A percentile compares a stretch with the other conserved stretches of the same genome.
Evolutionary conservation across 2,113 vertebrate genomes (phyloP).

Genomic region (human (Homo sapiens)): DNA sequence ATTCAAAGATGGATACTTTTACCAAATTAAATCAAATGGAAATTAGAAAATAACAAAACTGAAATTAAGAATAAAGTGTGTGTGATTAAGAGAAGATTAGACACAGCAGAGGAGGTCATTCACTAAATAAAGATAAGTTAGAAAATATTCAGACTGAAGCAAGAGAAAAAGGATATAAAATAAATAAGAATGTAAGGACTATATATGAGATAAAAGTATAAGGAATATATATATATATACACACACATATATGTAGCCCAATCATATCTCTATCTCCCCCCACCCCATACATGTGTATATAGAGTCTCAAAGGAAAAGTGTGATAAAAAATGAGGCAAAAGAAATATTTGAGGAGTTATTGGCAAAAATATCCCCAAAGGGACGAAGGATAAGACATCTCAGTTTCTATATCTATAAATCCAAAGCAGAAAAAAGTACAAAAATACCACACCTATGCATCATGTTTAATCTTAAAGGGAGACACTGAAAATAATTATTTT

Average conservation of each 20-base stretch:
- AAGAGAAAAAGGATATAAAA: neutral
- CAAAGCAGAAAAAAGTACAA: neutral
- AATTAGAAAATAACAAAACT: neutral
- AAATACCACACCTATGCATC: neutral
- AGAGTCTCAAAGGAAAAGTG: neutral
- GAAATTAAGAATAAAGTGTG: neutral
- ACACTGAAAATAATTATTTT: neutral
- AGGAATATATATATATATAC: neutral
- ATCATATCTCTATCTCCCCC: too few relatives aligned
- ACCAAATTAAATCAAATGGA: neutral
- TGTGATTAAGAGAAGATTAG: neutral
- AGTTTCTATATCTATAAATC: neutral
- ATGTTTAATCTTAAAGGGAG: neutral
- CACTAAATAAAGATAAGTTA: neutral
- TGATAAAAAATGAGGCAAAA: neutral
- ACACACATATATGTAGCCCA: neutral
- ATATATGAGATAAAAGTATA: neutral
- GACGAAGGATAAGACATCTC: neutral
- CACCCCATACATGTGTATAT: neutral
- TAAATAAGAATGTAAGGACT: neutral
- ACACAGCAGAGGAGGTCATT: neutral
- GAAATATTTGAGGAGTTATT: neutral
- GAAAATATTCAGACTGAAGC: neutral
- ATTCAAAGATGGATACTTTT: neutral
- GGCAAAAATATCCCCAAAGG: neutral